Evolutionary conservation across 1,140 invertebrate genomes (phyloP), one percentile per base, ranked within the genome.

Genomic region (Armadillidium nasatum): DNA sequence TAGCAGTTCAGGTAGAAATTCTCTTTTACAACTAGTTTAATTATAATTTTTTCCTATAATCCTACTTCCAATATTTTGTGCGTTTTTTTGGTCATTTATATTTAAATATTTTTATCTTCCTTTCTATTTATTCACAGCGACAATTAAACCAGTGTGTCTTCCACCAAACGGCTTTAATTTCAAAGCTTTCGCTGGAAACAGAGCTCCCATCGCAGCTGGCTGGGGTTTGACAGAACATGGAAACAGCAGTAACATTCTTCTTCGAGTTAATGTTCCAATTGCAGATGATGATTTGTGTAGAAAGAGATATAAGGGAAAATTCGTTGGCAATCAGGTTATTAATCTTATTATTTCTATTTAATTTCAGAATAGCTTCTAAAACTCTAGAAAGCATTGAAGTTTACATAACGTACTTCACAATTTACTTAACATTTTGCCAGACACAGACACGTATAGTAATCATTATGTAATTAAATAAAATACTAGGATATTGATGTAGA

Each of bases 181-280:
- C 33, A 33, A 33, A 6, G 15, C 44, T 21, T 73, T 73, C 10
- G 72, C 45, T 7, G 46, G 46, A 4, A 60, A 60, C 46, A 73
- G 54, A 46, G 50, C 44, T 11, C 46, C 1, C 0, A 44, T 50
- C 10, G 72, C 72, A 23, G 72, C 67, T 22, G 72, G 72, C 11
- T 73, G 72, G 72, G 72, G 72, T n/a, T 60, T 73, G 72, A 73
- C 72, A 23, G 72, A 73, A 33, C 21, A 50, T 15, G 72, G 72
- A 13, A 15, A 60, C 10, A 46, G 23, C 0, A 73, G 72, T 60
- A 22, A 73, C 45, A 73, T 60, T 23, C 72, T 73, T 13, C 72
- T 33, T 21, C 44, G 50, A 60, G 46, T 50, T 10, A 21, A 50
- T 46, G 21, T 73, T 19, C 45, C 72, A 46, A 22, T 73, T 15